Evolutionary conservation across 53 echinoderm and acorn worm genomes (phyloP).

Genomic region (Mesocentrotus franciscanus): DNA sequence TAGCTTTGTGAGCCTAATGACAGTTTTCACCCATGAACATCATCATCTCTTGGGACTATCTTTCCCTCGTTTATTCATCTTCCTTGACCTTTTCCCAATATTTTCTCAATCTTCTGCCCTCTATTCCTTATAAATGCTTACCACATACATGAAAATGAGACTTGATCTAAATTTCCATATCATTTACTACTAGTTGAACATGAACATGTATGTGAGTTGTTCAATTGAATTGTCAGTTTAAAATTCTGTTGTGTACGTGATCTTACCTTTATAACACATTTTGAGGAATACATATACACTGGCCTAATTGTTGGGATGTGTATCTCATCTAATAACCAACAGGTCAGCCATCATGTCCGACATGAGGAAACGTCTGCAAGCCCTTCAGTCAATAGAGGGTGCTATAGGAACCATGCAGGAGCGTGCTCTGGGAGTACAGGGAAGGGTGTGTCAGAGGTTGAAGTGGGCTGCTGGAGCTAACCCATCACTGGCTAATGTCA

Average conservation of each 20-base stretch:
- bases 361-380: slow-evolving; percentile 86
- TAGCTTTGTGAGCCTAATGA: too few relatives aligned
- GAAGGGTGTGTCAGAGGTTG: slow-evolving; percentile 84
- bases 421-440: slow-evolving; percentile 77
- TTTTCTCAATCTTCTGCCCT: not conserved
- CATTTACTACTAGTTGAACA: not conserved
- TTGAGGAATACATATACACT: too few relatives aligned
- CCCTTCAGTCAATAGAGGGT: slow-evolving; percentile 75
- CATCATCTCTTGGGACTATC: not conserved
- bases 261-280: too few relatives aligned
- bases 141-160: not conserved
- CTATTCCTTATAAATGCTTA: not conserved
- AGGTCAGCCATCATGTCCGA: slow-evolving; percentile 97
- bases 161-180: not conserved
- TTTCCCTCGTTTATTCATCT: not conserved
- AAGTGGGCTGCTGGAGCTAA: slow-evolving; percentile 99
- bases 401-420: slow-evolving; percentile 81
- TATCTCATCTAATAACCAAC: not conserved
- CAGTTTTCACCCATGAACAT: not conserved
- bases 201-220: not conserved
- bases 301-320: not conserved
- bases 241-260: not conserved
- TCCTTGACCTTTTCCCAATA: not conserved
- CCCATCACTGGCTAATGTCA: slow-evolving; percentile 83
- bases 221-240: too few relatives aligned